Evolutionary conservation across 1,140 invertebrate species (phyloP), one percentile per base, ranked within the genome.

Genomic region (Stegodyphus mimosarum): DNA sequence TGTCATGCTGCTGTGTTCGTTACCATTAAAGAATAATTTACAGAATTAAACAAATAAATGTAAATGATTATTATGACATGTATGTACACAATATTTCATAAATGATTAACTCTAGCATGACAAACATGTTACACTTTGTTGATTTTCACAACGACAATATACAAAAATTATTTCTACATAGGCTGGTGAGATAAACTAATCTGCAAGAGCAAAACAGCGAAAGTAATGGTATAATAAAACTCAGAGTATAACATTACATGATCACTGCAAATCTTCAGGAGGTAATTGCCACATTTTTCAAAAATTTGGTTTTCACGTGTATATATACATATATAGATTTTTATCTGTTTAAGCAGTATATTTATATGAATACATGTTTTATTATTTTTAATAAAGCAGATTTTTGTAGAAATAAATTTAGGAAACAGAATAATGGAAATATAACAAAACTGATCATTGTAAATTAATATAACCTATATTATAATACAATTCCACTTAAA

Each of bases 21-120:
- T 1, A 33, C 1, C 33, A 33, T 33, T 33, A 33, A 33, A 33
- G 33, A 33, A 33, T 33, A 33, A 33, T 33, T 33, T 33, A 33
- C 33, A 33, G 3, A 33, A 33, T 33, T 33, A 33, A 33, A 33
- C 33, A 33, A 33, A 33, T 33, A 33, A 33, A 33, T 33, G 33
- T 33, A 33, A 33, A 33, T 33, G 33, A 1, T 33, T 33, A 33
- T 33, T 33, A 18, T 5, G 10, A 52, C 51, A 6, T 53, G n/a
- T 81, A 81, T 81, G 79, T 81, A 81, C 79, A 81, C 18, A 81
- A 69, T 70, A 81, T 73, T 81, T 81, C 70, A 64, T 51, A 73
- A 73, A 33, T 33, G 11, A 81, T 48, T 50, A 71, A 81, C 70
- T 64, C 79, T 73, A 81, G 70, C 7, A 51, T 55, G 66, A 81